Evolutionary conservation across 2,797 vertebrate species (phyloP).

Genomic region (Anabacerthia variegaticeps): DNA sequence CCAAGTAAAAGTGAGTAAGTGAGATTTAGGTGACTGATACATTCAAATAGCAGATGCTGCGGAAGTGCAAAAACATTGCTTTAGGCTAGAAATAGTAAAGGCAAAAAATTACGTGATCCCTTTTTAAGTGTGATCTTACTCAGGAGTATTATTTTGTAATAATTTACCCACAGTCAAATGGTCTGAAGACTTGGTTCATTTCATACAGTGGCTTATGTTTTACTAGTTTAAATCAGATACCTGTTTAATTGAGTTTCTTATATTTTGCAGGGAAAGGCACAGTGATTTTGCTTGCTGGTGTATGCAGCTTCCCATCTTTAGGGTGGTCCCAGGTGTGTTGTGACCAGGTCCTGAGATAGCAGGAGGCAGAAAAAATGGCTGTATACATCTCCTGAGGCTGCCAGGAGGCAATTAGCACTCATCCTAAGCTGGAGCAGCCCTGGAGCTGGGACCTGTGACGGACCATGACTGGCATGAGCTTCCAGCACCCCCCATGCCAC

Average conservation of each 20-base stretch:
- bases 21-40: not conserved
- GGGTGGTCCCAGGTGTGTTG: not conserved
- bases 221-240: not conserved
- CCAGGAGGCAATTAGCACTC: not conserved
- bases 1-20: too few species aligned
- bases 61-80: not conserved
- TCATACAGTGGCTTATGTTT: not conserved
- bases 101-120: not conserved
- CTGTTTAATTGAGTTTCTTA: not conserved
- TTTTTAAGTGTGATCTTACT: not conserved
- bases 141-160: not conserved
- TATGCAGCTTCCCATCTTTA: not conserved
- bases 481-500: not conserved
- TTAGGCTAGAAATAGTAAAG: not conserved
- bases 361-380: not conserved
- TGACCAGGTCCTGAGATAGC: not conserved
- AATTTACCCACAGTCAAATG: not conserved
- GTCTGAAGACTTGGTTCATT: not conserved
- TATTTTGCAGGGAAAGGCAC: not conserved
- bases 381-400: not conserved
- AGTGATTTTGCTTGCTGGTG: not conserved
- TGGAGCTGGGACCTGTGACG: not conserved
- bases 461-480: not conserved
- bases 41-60: not conserved
- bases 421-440: not conserved